Evolutionary conservation across 2,113 vertebrate genomes (phyloP).

Genomic region (Cinclus mexicanus): DNA sequence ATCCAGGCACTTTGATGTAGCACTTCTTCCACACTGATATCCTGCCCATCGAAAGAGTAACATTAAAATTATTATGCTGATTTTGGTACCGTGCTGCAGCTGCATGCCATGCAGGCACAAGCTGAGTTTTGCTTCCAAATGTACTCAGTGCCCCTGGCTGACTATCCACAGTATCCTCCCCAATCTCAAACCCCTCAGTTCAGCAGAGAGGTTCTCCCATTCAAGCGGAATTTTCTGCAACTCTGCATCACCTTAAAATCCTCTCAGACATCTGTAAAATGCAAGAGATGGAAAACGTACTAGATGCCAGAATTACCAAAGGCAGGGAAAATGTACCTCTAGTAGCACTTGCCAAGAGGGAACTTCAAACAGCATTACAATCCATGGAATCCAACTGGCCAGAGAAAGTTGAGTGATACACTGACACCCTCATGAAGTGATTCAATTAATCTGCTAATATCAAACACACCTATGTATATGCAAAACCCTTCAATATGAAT

Average conservation of each 20-base stretch:
- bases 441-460: not conserved
- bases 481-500: conserved; percentile 8
- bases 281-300: not conserved
- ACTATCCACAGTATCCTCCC: not conserved
- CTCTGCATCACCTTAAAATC: not conserved
- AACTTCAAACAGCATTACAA: conserved; percentile 1
- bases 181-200: not conserved
- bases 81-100: not conserved
- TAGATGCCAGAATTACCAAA: not conserved
- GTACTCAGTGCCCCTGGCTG: not conserved
- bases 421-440: not conserved
- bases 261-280: not conserved
- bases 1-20: not conserved
- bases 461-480: not conserved
- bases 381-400: not conserved
- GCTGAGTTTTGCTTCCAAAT: not conserved
- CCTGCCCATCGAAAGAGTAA: not conserved
- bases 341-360: not conserved
- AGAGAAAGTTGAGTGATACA: not conserved
- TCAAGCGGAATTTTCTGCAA: not conserved
- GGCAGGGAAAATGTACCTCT: not conserved
- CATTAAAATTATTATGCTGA: not conserved
- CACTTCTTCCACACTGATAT: not conserved
- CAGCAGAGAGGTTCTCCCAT: not conserved
- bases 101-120: accelerated